A percentile compares a stretch with the other conserved stretches of the same genome.
Conservation (phyloP, 2,113 vertebrate genomes). For the Rhombomys opimus region DNA sequence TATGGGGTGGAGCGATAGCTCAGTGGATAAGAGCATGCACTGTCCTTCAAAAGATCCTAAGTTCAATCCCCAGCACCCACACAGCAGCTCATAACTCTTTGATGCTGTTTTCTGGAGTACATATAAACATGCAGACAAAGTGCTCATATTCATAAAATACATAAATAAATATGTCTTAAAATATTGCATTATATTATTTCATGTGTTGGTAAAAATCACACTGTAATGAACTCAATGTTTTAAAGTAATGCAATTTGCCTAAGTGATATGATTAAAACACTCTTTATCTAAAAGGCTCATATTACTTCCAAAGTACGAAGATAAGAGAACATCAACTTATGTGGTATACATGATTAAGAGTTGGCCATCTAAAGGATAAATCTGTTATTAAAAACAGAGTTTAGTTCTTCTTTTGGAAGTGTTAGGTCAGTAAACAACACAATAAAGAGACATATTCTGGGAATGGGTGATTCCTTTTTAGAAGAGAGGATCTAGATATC, state of each 20-base stretch:
- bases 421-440: not conserved
- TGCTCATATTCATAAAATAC: no score
- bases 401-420: not conserved
- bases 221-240: not conserved
- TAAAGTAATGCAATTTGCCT: not conserved
- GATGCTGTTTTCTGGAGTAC: no score
- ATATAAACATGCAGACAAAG: no score
- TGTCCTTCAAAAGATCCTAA: no score
- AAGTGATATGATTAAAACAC: not conserved
- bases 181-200: not conserved
- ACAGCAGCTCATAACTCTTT: no score
- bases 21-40: no score
- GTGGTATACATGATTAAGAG: not conserved
- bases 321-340: not conserved
- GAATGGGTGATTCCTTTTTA: not conserved
- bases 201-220: not conserved
- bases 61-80: no score
- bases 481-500: not conserved
- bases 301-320: conserved; percentile 22
- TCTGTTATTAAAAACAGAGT: conserved; percentile 14
- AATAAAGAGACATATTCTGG: not conserved
- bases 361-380: not conserved
- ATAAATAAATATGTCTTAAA: not conserved
- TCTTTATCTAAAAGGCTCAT: not conserved
- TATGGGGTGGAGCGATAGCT: not conserved